Base-by-base conservation (phyloP, 2,888 invertebrate genomes). In the Drosophila paranaensis region DNA sequence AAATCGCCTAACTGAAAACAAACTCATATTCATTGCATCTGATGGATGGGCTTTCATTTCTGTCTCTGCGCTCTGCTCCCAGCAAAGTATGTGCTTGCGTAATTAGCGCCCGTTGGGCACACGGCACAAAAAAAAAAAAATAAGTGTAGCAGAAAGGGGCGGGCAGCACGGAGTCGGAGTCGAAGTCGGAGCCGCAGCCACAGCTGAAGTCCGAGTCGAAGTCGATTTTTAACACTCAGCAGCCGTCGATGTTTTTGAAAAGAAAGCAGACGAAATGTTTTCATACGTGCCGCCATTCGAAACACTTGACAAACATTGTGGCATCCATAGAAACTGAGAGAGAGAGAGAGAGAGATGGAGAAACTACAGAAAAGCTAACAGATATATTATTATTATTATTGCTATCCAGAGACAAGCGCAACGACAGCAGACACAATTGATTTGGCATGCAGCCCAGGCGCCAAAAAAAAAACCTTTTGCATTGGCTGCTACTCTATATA, bases 301-400 rank as follows among this genome's bases (percentile, higher is more conserved):
- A 68, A 69, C 81, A 82, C 83, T 88, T 86, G 82, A 86, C 82
- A 82, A 88, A 75, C 73, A 77, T 65, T 51, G 53, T n/a, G 64
- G 62, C 51, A 76, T 51, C 71, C 77, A 54, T 25, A 50, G 42
- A 66, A 54, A 61, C n/a, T 43, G 8, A 54, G 61, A 48, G 35
- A 60, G 50, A 48, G 37, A 62, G 60, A 37, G 14, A 56, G 60
- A 51, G 43, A 63, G 62, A 71, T 66, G 53, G 57, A 68, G 64
- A 69, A 73, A 68, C 55, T 50, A 74, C 14, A 54, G 53, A 43
- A 37, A 37, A 67, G 27, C 56, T n/a, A 35, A 71, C 46, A 67
- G 63, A 74, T 71, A 81, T 82, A 79, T 78, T 81, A 70, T 88
- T 81, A 81, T 87, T 81, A 88, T 81, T 83, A 81, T 88, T 78